Evolutionary conservation across 2,113 vertebrate species (phyloP).

Genomic region (Cnemophilus loriae): DNA sequence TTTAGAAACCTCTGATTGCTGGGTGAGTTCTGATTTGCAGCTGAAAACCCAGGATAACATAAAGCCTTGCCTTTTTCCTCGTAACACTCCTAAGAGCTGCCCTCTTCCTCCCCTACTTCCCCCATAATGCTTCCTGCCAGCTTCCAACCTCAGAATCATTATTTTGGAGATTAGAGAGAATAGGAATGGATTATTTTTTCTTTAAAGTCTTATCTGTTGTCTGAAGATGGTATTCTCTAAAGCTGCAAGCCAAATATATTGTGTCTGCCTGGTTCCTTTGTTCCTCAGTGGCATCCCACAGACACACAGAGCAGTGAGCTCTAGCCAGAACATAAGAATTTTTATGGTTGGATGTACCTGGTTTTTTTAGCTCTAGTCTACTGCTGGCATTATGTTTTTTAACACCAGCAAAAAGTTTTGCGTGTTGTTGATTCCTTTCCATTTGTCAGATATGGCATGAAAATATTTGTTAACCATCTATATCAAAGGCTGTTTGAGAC

Average conservation of each 20-base stretch:
- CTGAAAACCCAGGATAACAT: neutral
- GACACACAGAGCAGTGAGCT: neutral
- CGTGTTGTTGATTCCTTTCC: neutral
- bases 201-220: neutral
- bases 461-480: neutral
- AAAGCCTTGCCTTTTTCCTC: neutral
- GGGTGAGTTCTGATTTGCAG: neutral
- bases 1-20: neutral
- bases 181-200: neutral
- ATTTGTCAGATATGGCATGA: neutral
- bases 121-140: neutral
- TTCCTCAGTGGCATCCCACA: neutral
- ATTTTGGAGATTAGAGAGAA: neutral
- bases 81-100: neutral
- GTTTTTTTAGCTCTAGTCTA: neutral
- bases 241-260: neutral
- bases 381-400: neutral
- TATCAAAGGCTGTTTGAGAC: neutral
- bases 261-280: neutral
- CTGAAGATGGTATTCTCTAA: neutral
- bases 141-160: neutral
- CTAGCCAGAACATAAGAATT: neutral
- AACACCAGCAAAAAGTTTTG: neutral
- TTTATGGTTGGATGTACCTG: neutral
- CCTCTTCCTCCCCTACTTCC: neutral